phyloP scores from a whole-genome alignment of 2,888 invertebrate genomes.

The Acleris emargana region DNA sequence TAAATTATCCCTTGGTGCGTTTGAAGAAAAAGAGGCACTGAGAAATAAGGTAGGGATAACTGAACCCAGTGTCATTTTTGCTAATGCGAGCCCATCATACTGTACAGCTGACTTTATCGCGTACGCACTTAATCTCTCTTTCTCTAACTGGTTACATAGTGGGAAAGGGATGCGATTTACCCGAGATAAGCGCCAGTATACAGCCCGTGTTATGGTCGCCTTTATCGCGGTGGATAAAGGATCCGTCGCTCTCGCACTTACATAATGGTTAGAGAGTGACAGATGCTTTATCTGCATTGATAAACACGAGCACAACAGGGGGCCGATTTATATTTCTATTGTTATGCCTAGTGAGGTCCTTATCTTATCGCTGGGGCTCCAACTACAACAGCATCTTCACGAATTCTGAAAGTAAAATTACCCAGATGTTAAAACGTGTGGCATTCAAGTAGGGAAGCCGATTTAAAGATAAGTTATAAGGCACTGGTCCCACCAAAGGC shows the following conservation, averaged over 20 bases:
- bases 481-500: no score
- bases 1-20: background rate
- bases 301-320: background rate
- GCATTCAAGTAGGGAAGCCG: background rate
- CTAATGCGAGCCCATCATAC: background rate
- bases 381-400: slow-evolving; percentile 83
- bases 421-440: background rate
- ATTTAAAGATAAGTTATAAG: no score
- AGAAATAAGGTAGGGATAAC: no score
- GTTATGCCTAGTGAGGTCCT: slow-evolving; percentile 70
- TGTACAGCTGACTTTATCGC: no score
- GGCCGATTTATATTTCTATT: slow-evolving; percentile 40
- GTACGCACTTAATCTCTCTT: no score
- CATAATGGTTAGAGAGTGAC: background rate
- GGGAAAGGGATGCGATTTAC: no score
- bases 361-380: slow-evolving; percentile 51
- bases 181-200: no score
- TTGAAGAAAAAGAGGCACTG: background rate
- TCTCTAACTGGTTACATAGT: no score
- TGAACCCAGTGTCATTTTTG: background rate
- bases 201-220: no score
- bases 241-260: no score
- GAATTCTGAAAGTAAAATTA: slow-evolving; percentile 76
- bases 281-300: background rate
- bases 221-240: no score